Conservation (phyloP, 2,113 vertebrate species). For the Brachypodius melanocephalos region DNA sequence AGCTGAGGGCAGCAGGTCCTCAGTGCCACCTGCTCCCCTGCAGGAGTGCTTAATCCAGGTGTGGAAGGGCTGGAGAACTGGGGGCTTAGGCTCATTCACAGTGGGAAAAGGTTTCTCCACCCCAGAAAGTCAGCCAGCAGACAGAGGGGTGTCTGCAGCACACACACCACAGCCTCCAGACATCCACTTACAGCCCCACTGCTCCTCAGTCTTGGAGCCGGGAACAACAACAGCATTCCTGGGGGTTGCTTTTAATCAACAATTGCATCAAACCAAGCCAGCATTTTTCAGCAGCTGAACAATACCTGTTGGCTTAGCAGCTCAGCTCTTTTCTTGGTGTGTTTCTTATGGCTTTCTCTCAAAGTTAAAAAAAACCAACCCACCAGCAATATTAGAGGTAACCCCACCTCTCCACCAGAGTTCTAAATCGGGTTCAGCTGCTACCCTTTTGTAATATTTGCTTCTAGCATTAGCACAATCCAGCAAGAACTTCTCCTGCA, state of each 20-base stretch:
- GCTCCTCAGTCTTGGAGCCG: not conserved
- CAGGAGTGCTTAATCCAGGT: not conserved
- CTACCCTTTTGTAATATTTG: not conserved
- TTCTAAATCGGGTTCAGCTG: not conserved
- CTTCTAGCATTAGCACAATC: not conserved
- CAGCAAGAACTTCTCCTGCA: not conserved
- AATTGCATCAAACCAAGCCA: not conserved
- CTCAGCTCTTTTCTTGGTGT: not conserved
- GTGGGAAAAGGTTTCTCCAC: not conserved
- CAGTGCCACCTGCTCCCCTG: not conserved
- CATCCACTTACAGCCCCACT: too few relatives aligned
- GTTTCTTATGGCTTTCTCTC: not conserved
- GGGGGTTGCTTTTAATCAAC: not conserved
- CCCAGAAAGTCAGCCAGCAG: not conserved
- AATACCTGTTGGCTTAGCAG: not conserved
- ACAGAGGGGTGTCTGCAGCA: not conserved
- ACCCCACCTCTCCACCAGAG: not conserved
- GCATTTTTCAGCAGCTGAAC: not conserved
- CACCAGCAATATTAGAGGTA: not conserved
- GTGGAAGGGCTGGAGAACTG: not conserved
- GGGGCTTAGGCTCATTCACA: rapidly evolving
- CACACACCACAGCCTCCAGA: not conserved
- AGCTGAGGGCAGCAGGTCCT: not conserved
- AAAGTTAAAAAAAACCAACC: not conserved
- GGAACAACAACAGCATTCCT: not conserved